Evolutionary conservation across 2,888 invertebrate species (phyloP).

Genomic region (Napeogenes inachia): DNA sequence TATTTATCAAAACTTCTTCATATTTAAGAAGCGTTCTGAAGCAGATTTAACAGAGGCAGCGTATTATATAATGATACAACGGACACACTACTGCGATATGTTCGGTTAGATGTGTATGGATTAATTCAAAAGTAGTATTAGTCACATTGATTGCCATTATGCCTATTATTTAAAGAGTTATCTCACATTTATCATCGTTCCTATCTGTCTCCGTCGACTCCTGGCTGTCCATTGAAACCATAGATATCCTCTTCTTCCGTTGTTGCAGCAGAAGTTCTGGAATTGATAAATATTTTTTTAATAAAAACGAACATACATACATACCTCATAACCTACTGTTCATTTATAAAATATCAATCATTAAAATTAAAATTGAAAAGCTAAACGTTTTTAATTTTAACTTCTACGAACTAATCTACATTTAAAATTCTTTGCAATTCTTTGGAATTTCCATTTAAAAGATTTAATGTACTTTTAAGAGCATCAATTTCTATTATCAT

Average conservation of each 20-base stretch:
- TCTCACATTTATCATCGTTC: slow-evolving; percentile 70
- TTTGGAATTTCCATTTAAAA: too few relatives aligned
- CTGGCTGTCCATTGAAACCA: slow-evolving; percentile 66
- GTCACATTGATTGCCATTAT: slow-evolving; percentile 1
- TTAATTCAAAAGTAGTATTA: not conserved
- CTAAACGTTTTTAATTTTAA: too few relatives aligned
- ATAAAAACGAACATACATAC: too few relatives aligned
- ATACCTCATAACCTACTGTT: too few relatives aligned
- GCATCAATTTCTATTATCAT: not conserved
- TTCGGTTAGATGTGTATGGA: not conserved
- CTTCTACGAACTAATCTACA: too few relatives aligned
- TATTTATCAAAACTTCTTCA: not conserved
- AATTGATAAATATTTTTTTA: slow-evolving; percentile 32
- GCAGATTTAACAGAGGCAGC: not conserved
- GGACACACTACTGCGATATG: not conserved
- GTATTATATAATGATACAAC: not conserved
- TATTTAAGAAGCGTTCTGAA: not conserved
- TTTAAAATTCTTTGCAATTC: too few relatives aligned
- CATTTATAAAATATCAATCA: too few relatives aligned
- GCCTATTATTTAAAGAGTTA: not conserved
- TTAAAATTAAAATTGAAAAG: too few relatives aligned
- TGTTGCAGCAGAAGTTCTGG: slow-evolving; percentile 65
- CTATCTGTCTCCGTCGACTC: slow-evolving; percentile 57
- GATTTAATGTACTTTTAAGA: too few relatives aligned
- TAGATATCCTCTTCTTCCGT: slow-evolving; percentile 65